Evolutionary conservation across 2,113 vertebrate genomes (phyloP), one percentile per base, ranked within the genome.

Genomic region (Spea bombifrons): DNA sequence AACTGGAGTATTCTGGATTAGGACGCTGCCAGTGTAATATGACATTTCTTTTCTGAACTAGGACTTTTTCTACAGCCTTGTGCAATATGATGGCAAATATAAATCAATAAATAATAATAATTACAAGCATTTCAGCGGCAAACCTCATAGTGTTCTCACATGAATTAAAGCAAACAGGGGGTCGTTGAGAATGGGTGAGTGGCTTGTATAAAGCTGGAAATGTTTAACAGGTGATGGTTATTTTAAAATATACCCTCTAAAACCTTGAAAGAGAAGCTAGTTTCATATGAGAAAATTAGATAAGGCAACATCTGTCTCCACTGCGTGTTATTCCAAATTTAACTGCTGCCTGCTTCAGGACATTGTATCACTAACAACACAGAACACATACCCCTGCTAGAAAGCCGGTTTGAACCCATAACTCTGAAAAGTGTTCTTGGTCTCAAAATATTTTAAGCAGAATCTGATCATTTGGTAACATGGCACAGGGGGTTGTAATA

Each of bases 231-330:
- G 64, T 30, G 55, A 59, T 13, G 15, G 55, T 15, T 30, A 7
- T 47, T 17, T 59, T 59, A 17, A 76, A 46, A 46, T 53, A 68
- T 68, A 15, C 15, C 66, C 47, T 47, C 4, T 5, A 69, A 13
- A 47, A 57, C 77, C 16, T 67, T 73, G 67, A 13, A 17, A 71
- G 12, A 8, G 44, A 66, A 64, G 44, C 59, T 16, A 66, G 16
- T 55, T 69, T 66, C 63, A 73, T 57, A 0, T 73, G 70, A 30
- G 77, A 73, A 79, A 73, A 79, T 30, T 0, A 17, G 70, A 79
- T 73, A 65, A 52, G 53, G 47, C 45, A 59, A 4, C 77, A 79
- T 50, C 70, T 66, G 77, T 66, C 5, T 59, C 7, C 7, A 17
- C 5, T 55, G 57, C 15, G 46, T 43, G n/a, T 52, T 10, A 16